Evolutionary conservation across 2,113 vertebrate species (phyloP).

Genomic region (Blennius ocellaris): DNA sequence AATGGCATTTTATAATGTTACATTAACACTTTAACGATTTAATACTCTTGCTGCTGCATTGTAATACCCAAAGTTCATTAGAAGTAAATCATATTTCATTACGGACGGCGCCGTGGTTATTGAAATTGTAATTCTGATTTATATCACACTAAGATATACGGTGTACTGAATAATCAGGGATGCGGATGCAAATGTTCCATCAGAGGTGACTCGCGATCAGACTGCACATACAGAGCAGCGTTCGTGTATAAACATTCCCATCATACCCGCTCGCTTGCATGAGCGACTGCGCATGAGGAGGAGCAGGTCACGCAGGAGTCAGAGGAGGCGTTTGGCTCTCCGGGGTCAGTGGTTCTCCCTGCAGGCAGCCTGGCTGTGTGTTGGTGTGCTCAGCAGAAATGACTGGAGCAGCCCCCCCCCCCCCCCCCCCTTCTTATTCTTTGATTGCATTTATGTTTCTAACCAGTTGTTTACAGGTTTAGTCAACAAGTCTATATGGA

Average conservation of each 20-base stretch:
- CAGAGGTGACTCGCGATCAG: slow-evolving; percentile 13
- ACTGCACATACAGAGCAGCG: neutral
- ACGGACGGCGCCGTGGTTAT: slow-evolving; percentile 68
- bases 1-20: slow-evolving; percentile 81
- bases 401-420: too few species aligned
- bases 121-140: slow-evolving; percentile 77
- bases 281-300: slow-evolving; percentile 1
- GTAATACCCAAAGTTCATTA: slow-evolving; percentile 81
- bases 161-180: slow-evolving; percentile 29
- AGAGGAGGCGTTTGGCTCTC: slow-evolving; percentile 33
- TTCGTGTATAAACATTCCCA: neutral
- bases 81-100: slow-evolving; percentile 78
- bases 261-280: neutral
- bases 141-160: slow-evolving; percentile 52
- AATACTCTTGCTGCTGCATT: slow-evolving; percentile 73
- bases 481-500: too few species aligned
- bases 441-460: too few species aligned
- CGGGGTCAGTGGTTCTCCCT: neutral
- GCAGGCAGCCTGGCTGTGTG: neutral
- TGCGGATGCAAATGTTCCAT: slow-evolving; percentile 52
- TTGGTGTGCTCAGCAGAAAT: slow-evolving; percentile 1
- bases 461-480: too few species aligned
- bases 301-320: slow-evolving; percentile 12
- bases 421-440: too few species aligned
- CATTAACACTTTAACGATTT: slow-evolving; percentile 81